Evolutionary conservation across 2,888 invertebrate genomes (phyloP).

Genomic region (Anagyrus pseudococci): DNA sequence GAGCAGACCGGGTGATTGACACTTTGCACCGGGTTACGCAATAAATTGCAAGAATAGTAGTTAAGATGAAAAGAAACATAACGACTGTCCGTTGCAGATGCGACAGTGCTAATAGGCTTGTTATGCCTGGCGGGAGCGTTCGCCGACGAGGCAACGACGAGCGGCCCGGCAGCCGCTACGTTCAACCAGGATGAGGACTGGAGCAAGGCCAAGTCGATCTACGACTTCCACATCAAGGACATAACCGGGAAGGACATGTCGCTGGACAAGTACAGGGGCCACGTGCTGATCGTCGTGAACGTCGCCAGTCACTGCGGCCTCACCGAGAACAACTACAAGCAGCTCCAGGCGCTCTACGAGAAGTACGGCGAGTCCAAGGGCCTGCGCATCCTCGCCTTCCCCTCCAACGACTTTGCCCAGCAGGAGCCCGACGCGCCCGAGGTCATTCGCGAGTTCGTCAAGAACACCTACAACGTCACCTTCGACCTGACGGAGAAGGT

Average conservation of each 20-base stretch:
- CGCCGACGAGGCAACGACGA: slow-evolving; percentile 10
- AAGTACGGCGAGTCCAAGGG: slow-evolving; percentile 73
- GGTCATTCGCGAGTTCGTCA: slow-evolving; percentile 54
- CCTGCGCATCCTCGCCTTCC: slow-evolving; percentile 71
- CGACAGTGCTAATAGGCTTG: slow-evolving; percentile 1
- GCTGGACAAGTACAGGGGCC: slow-evolving; percentile 78
- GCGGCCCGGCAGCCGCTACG: slow-evolving; percentile 8
- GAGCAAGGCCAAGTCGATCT: slow-evolving; percentile 74
- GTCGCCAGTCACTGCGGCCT: slow-evolving; percentile 88
- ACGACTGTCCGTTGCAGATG: no score
- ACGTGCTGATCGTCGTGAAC: slow-evolving; percentile 84
- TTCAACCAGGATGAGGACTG: slow-evolving; percentile 63
- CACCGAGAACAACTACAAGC: slow-evolving; percentile 81
- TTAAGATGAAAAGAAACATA: no score
- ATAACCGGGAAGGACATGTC: slow-evolving; percentile 82
- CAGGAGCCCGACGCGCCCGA: slow-evolving; percentile 60
- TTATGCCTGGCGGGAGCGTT: slow-evolving; percentile 9
- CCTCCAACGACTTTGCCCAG: slow-evolving; percentile 72
- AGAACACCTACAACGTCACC: slow-evolving; percentile 51
- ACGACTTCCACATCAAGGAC: slow-evolving; percentile 82
- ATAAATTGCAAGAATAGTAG: no score
- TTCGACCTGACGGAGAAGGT: slow-evolving; percentile 60
- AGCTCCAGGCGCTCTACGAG: slow-evolving; percentile 76
- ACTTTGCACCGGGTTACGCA: background rate
- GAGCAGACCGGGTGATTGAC: no score